Percentiles rank a stretch among this genome's conserved stretches.
phyloP scores from a whole-genome alignment of 2,797 vertebrate species.

The Argya squamiceps region DNA sequence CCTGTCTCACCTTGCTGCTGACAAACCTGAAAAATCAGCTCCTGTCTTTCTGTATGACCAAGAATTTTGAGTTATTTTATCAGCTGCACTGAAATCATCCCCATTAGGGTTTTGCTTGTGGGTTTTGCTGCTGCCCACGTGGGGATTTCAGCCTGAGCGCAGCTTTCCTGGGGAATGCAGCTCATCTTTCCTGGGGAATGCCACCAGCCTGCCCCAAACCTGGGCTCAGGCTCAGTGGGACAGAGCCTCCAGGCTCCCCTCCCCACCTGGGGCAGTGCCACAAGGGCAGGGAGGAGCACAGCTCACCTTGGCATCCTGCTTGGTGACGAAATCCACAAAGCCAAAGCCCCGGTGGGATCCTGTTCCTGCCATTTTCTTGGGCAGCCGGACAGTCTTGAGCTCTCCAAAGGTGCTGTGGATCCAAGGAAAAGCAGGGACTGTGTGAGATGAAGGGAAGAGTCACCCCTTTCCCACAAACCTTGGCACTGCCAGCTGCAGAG shows the following conservation, averaged over 20 bases:
- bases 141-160: background rate
- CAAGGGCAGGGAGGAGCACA: too few species aligned
- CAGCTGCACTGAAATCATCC: rapidly evolving
- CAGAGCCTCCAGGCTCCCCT: background rate
- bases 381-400: slow-evolving; percentile 92
- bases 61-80: background rate
- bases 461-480: background rate
- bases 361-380: slow-evolving; percentile 89
- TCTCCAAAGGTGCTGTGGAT: slow-evolving; percentile 92
- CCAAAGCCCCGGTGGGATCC: slow-evolving; percentile 92
- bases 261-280: background rate
- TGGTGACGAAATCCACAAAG: slow-evolving; percentile 95
- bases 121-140: background rate
- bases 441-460: background rate
- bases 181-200: background rate
- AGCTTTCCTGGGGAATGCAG: background rate
- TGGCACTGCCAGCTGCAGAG: background rate
- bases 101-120: rapidly evolving
- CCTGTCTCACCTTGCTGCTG: background rate
- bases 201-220: background rate
- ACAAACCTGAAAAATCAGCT: background rate
- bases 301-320: slow-evolving; percentile 96
- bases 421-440: background rate
- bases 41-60: background rate
- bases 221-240: background rate